Base-by-base conservation (phyloP, 2,113 vertebrate species). In the Prunella himalayana region DNA sequence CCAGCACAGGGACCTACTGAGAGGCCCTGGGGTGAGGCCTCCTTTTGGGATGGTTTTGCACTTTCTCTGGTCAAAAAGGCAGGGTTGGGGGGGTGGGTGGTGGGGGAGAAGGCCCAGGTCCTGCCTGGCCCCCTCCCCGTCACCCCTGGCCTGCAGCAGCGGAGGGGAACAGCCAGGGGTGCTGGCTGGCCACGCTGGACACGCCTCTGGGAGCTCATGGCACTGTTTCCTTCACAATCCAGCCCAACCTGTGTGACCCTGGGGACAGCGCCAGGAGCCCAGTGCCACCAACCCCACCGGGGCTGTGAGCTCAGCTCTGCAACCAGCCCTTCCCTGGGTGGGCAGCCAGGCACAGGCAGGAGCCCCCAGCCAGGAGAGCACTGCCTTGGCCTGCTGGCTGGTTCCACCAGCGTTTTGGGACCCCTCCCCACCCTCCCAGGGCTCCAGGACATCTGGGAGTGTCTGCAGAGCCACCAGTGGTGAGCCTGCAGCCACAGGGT, bases 171-270 rank as follows among this genome's bases (percentile, higher is more conserved):
- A 50, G 95, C 84, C 92, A 68, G 90, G 66, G 82, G 33, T 63
- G 95, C 90, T 90, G 95, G 94, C 90, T 66, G 84, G 65, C 87
- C 96, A 72, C 31, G 75, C 91, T 73, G 93, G 76, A 95, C 96
- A 82, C 47, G 5, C 94, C 16, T 83, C 95, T 64, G 71, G 92
- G 91, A 88, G 94, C 31, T 53, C 11, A 54, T 76, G 95, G 97
- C 84, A 53, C 94, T 44, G 88, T 21, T 93, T 95, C 96, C 97
- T 97, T 98, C 98, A 98, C 98, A 98, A 98, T 98, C 97, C 98
- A 88, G 98, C 97, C 98, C 98, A 98, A 96, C 98, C 98, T 98
- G 98, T 50, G 64, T 35, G 70, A 56, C 27, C 82, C 59, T 72
- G 14, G 37, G 81, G 25, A 28, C 69, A 53, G 79, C 59, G 63